Conservation (phyloP, 2,113 vertebrate genomes). For the Rhynchomys soricoides region DNA sequence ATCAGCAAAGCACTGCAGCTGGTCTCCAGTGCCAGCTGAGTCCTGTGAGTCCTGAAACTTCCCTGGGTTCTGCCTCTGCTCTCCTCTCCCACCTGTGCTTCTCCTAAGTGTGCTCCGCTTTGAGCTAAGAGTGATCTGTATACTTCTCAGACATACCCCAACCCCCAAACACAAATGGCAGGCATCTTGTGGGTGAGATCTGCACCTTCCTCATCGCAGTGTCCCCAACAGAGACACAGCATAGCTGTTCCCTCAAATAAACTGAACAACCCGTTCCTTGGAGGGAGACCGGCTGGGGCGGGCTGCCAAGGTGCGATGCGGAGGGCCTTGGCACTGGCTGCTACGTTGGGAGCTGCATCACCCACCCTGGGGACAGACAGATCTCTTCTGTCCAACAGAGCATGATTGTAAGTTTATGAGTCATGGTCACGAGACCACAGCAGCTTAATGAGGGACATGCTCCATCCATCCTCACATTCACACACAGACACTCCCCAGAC, state of each 20-base stretch:
- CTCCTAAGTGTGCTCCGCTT: neutral
- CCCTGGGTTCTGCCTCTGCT: neutral
- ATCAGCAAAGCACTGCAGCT: neutral
- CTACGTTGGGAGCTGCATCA: neutral
- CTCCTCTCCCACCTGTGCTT: no score
- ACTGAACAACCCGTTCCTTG: constrained; percentile 54
- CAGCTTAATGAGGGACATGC: neutral
- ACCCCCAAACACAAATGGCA: neutral
- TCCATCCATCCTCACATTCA: neutral
- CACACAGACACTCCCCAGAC: neutral
- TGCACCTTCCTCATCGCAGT: neutral
- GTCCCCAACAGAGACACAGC: neutral
- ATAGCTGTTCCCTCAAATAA: constrained; percentile 27
- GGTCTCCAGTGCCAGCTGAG: neutral
- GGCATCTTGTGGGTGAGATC: neutral
- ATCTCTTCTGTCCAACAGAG: constrained; percentile 53
- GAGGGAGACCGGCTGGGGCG: constrained; percentile 42
- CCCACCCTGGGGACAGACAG: constrained; percentile 27
- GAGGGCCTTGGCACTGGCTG: neutral
- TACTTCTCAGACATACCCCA: neutral
- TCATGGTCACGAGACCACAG: constrained; percentile 51
- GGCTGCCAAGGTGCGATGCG: constrained; percentile 2
- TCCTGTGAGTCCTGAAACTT: neutral
- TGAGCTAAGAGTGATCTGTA: neutral
- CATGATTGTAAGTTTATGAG: neutral